A percentile compares a stretch with the other conserved stretches of the same genome.
Conservation (phyloP, 1,140 invertebrate genomes). For the Maconellicoccus hirsutus region DNA sequence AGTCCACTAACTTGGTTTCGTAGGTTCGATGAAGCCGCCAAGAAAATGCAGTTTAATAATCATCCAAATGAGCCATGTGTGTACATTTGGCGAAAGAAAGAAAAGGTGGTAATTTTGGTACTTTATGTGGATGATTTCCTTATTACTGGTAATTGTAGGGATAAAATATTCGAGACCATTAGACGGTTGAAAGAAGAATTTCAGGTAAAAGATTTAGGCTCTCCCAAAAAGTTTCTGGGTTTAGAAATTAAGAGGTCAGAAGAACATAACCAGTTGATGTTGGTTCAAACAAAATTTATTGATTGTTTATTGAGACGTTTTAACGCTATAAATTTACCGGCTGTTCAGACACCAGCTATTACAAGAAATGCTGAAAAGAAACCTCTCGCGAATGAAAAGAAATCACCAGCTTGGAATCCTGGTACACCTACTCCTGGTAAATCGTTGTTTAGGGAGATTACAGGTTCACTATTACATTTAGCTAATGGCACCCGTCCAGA, state of each 20-base stretch:
- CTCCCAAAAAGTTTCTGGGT: conserved; percentile 30
- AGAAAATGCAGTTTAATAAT: not conserved
- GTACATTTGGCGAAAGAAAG: not conserved
- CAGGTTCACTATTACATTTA: too few relatives aligned
- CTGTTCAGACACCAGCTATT: too few relatives aligned
- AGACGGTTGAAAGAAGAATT: conserved; percentile 31
- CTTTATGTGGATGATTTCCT: not conserved
- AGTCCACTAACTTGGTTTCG: conserved; percentile 30
- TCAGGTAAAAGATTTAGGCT: conserved; percentile 33
- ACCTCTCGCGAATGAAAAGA: too few relatives aligned
- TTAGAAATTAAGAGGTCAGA: not conserved
- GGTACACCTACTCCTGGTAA: too few relatives aligned
- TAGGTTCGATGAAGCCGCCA: conserved; percentile 26
- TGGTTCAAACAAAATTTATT: too few relatives aligned
- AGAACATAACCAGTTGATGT: not conserved
- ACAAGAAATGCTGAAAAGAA: too few relatives aligned
- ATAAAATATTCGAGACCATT: not conserved
- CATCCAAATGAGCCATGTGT: not conserved
- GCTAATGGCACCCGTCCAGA: too few relatives aligned
- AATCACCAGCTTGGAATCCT: too few relatives aligned
- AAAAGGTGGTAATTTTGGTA: not conserved
- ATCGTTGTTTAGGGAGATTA: too few relatives aligned
- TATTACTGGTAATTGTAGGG: not conserved
- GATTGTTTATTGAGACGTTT: too few relatives aligned
- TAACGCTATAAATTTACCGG: too few relatives aligned